Conservation (phyloP, 2,797 vertebrate genomes). For the Coreius guichenoti region DNA sequence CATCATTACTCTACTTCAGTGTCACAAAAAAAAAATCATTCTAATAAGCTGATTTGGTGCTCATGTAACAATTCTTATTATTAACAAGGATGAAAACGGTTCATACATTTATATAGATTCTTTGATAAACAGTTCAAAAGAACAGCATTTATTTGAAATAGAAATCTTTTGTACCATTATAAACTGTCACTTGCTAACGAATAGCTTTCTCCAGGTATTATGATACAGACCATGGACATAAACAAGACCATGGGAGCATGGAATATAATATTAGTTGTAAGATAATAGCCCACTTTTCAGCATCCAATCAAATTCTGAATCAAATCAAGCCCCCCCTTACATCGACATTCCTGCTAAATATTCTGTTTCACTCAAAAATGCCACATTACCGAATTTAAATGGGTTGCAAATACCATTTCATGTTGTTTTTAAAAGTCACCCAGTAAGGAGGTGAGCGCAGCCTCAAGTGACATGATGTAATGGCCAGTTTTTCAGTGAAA, state of each 20-base stretch:
- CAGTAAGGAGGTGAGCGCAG: constrained; percentile 22
- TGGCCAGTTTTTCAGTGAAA: constrained; percentile 70
- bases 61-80: not conserved
- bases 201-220: not conserved
- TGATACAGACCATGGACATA: not conserved
- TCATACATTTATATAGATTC: not conserved
- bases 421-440: constrained; percentile 40
- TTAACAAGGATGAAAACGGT: not conserved
- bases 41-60: not conserved
- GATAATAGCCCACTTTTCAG: not conserved
- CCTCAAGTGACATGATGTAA: constrained; percentile 66
- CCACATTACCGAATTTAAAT: not conserved
- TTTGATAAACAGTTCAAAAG: not conserved
- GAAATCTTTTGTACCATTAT: not conserved
- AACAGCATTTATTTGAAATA: not conserved
- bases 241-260: not conserved
- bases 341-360: not conserved
- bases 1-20: not conserved
- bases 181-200: not conserved
- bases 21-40: not conserved
- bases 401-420: constrained; percentile 10
- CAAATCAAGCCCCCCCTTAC: not conserved
- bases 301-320: constrained; percentile 5
- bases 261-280: constrained; percentile 12
- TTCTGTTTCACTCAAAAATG: constrained; percentile 19